phyloP scores from a whole-genome alignment of 2,797 vertebrate genomes.

The Cygnus olor region DNA sequence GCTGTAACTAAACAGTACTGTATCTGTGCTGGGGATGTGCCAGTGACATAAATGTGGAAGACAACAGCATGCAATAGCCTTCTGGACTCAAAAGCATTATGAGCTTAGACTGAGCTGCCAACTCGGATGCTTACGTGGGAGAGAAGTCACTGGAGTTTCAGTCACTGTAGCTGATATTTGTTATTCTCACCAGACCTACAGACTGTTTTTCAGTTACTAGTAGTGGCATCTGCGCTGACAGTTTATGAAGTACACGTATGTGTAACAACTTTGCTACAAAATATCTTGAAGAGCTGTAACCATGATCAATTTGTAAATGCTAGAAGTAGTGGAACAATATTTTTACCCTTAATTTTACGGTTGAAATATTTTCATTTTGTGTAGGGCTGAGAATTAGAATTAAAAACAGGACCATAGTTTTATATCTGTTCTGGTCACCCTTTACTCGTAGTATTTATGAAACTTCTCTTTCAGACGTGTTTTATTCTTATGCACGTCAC shows the following conservation, averaged over 20 bases:
- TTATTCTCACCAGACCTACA: not conserved
- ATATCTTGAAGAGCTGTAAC: not conserved
- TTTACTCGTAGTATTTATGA: not conserved
- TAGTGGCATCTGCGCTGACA: not conserved
- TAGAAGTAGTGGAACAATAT: not conserved
- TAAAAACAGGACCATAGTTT: not conserved
- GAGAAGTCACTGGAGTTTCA: not conserved
- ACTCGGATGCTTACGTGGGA: not conserved
- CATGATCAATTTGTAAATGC: not conserved
- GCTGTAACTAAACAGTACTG: not conserved
- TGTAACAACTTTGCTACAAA: not conserved
- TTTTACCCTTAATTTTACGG: not conserved
- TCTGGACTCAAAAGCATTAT: not conserved
- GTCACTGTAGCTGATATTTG: not conserved
- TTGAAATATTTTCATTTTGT: not conserved
- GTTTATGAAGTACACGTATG: not conserved
- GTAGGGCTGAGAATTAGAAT: not conserved
- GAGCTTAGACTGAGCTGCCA: not conserved
- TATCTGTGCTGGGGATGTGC: conserved; percentile 6
- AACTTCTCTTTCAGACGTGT: not conserved
- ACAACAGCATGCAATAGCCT: not conserved
- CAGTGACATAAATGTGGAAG: not conserved
- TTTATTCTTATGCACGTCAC: fast-evolving
- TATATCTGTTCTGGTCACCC: not conserved
- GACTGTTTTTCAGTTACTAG: not conserved